These are phyloP conservation scores for Chaetorhynchus papuensis DNA, from an alignment of 2,113 vertebrate species.

Conservation along the genomic window DNA sequence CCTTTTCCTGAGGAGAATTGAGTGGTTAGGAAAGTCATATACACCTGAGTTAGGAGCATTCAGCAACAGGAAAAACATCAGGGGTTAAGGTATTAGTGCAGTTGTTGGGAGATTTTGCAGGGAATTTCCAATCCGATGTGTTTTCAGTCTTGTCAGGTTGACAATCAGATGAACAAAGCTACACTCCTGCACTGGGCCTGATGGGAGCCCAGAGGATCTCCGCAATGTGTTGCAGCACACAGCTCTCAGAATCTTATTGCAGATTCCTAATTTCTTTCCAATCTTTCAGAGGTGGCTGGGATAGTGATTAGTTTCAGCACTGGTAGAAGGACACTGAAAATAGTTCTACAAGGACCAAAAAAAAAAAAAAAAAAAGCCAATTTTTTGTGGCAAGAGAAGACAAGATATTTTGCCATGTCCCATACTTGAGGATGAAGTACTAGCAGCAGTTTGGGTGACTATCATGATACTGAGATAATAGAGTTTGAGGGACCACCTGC, in stretches of 20 bases:
- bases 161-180: neutral
- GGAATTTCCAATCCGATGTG: neutral
- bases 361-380: neutral
- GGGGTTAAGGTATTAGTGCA: neutral
- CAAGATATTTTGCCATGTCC: accelerated
- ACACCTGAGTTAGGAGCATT: neutral
- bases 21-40: neutral
- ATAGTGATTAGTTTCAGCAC: neutral
- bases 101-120: neutral
- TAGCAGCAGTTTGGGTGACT: neutral
- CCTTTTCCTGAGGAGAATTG: neutral
- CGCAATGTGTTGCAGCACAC: neutral
- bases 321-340: neutral
- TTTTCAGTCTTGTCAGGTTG: neutral
- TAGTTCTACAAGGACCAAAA: neutral
- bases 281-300: neutral
- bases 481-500: neutral
- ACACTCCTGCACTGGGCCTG: accelerated
- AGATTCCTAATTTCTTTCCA: neutral
- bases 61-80: neutral
- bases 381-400: neutral
- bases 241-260: neutral
- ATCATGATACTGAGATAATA: neutral
- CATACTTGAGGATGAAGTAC: neutral
- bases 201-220: neutral